Conservation (phyloP, 1,140 invertebrate genomes). For the Dinothrombium tinctorium region DNA sequence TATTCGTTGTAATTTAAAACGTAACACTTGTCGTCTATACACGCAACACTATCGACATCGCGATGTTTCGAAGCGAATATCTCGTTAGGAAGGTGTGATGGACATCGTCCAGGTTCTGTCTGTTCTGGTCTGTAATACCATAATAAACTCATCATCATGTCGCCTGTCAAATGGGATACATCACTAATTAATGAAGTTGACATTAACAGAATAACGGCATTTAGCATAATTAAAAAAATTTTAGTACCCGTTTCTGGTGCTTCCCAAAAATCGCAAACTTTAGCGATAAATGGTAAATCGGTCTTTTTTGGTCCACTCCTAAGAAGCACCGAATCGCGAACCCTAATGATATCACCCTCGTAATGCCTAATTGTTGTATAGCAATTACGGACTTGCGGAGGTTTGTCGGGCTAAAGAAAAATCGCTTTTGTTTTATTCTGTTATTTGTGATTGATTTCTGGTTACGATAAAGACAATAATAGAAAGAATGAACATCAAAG, state of each 20-base stretch:
- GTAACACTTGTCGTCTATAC: conserved; percentile 93
- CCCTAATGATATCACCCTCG: conserved; percentile 52
- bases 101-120: conserved; percentile 56
- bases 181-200: conserved; percentile 2
- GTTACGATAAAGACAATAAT: not conserved
- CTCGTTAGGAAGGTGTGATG: conserved; percentile 52
- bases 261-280: conserved; percentile 78
- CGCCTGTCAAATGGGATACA: conserved; percentile 32
- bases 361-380: conserved; percentile 68
- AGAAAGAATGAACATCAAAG: conserved; percentile 1
- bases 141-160: conserved; percentile 86
- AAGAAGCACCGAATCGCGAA: conserved; percentile 60
- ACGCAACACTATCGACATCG: conserved; percentile 81
- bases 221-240: conserved; percentile 18
- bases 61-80: conserved; percentile 82
- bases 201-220: conserved; percentile 19
- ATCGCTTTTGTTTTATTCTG: no score
- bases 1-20: conserved; percentile 91
- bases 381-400: conserved; percentile 37
- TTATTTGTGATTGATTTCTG: not conserved
- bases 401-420: conserved; percentile 48
- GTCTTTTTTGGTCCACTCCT: conserved; percentile 54
- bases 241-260: conserved; percentile 71
- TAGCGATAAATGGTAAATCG: conserved; percentile 77
- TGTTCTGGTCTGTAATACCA: conserved; percentile 97